These are phyloP conservation scores for Probosciger aterrimus DNA, from an alignment of 2,113 vertebrate genomes.

Conservation along the genomic window DNA sequence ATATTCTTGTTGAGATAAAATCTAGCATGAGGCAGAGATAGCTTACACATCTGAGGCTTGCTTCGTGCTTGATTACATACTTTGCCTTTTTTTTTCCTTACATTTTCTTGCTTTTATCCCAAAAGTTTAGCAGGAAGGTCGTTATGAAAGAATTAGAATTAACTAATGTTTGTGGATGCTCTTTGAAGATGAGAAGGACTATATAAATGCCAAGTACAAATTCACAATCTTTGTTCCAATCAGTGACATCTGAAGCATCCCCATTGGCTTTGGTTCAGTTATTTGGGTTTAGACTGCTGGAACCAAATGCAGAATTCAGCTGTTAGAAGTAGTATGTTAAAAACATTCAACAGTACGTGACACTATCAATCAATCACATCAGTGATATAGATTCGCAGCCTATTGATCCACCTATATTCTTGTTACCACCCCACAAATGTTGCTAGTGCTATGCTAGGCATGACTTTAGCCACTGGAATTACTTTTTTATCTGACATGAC, in stretches of 20 bases:
- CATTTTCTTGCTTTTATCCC: background rate
- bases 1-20: background rate
- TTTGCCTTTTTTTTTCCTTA: background rate
- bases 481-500: background rate
- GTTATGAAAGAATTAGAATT: background rate
- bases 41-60: background rate
- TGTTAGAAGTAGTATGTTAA: background rate
- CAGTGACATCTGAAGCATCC: background rate
- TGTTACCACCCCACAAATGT: background rate
- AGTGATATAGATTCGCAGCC: background rate
- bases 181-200: conserved; percentile 52
- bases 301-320: background rate
- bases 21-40: background rate
- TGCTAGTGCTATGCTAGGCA: background rate
- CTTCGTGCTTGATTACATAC: background rate
- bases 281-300: background rate
- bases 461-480: background rate
- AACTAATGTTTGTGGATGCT: conserved; percentile 35
- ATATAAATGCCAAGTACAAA: conserved; percentile 35
- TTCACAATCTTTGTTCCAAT: background rate
- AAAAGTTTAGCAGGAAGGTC: background rate
- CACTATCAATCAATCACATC: background rate
- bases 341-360: background rate
- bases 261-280: conserved; percentile 17
- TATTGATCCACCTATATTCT: background rate